phyloP scores from a whole-genome alignment of 1,140 invertebrate genomes.

The Formica selysi region DNA sequence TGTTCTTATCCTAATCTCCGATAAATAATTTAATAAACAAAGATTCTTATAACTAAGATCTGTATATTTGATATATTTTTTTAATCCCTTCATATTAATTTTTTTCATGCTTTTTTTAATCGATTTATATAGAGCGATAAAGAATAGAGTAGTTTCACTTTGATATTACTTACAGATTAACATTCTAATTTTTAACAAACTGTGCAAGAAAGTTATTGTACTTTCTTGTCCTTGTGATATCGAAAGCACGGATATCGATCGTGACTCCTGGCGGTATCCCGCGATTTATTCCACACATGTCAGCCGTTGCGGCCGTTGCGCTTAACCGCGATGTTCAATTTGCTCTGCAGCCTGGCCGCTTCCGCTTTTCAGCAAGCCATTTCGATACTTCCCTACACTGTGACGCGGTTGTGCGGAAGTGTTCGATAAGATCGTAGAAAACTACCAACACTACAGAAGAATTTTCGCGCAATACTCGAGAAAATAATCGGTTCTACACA shows the following conservation, averaged over 20 bases:
- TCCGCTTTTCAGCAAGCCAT: constrained; percentile 52
- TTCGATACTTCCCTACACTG: constrained; percentile 30
- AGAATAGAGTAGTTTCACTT: background rate
- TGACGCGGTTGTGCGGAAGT: constrained; percentile 14
- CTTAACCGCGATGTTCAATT: constrained; percentile 76
- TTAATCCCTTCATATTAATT: background rate
- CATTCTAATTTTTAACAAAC: constrained; percentile 29
- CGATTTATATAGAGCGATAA: background rate
- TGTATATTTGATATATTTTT: background rate
- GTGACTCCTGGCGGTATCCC: background rate
- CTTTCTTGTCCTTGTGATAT: constrained; percentile 36
- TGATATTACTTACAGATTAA: constrained; percentile 17
- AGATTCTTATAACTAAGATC: background rate
- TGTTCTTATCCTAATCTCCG: background rate
- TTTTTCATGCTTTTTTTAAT: too few relatives aligned
- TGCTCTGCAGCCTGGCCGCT: constrained; percentile 63
- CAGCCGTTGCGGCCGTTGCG: constrained; percentile 56
- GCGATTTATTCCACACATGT: constrained; percentile 54
- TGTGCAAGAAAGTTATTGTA: constrained; percentile 20
- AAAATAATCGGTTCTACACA: background rate
- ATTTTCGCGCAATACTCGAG: background rate
- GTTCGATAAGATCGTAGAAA: constrained; percentile 4
- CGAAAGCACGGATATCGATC: constrained; percentile 46
- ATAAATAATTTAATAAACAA: constrained; percentile 12
- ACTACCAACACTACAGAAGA: background rate